phyloP scores from a whole-genome alignment of 1,140 invertebrate genomes.

The Rhagoletis zephyria region DNA sequence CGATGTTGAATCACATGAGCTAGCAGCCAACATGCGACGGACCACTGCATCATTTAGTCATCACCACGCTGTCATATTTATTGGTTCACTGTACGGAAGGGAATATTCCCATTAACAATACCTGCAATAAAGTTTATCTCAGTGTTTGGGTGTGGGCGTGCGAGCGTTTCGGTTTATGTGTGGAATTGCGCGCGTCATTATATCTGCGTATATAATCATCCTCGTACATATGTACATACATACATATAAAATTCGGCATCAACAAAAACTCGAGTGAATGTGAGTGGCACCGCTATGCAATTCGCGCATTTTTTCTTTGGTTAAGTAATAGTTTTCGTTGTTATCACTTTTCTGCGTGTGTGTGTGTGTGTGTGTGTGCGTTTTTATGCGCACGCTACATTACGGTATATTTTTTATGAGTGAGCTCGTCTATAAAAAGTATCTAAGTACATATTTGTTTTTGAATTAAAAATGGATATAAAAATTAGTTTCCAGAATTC shows the following conservation, averaged over 20 bases:
- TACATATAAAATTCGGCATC: background rate
- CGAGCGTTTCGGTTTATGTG: background rate
- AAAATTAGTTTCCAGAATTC: too few species aligned
- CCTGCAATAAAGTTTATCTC: background rate
- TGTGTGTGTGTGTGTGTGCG: too few species aligned
- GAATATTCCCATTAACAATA: background rate
- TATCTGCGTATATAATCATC: background rate
- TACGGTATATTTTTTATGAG: too few species aligned
- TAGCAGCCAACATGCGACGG: background rate
- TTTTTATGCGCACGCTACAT: too few species aligned
- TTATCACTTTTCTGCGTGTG: too few species aligned
- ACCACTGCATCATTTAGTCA: conserved; percentile 49
- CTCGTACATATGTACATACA: background rate
- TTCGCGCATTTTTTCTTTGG: background rate
- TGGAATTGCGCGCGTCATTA: background rate
- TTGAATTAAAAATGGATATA: too few species aligned
- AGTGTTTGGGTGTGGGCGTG: background rate
- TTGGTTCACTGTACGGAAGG: conserved; percentile 19
- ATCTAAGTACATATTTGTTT: too few species aligned
- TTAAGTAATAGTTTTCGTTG: too few species aligned
- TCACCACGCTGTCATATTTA: conserved; percentile 36
- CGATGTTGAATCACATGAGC: background rate
- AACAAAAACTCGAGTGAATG: background rate
- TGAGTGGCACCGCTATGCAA: background rate
- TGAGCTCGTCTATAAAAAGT: too few species aligned